Percentiles rank a stretch among this genome's conserved stretches.
phyloP scores from a whole-genome alignment of 2,113 vertebrate species.

The Gallinago paraguaiae region DNA sequence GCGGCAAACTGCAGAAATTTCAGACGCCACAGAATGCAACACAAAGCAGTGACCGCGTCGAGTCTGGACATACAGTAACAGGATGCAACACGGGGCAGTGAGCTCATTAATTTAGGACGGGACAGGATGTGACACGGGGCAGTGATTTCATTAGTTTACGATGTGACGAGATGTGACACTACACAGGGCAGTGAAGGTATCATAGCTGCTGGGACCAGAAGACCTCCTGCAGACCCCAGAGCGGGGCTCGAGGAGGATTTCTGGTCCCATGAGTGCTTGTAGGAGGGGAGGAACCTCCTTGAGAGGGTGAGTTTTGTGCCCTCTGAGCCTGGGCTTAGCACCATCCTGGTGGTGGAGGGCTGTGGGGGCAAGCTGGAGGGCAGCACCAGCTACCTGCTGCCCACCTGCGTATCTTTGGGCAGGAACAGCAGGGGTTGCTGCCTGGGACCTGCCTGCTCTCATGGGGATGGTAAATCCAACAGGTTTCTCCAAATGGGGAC shows the following conservation, averaged over 20 bases:
- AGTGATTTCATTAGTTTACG: slow-evolving; percentile 60
- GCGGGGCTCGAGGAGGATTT: not conserved
- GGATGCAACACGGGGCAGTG: slow-evolving; percentile 76
- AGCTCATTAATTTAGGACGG: slow-evolving; percentile 55
- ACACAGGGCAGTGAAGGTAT: slow-evolving; percentile 76
- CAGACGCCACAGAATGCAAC: slow-evolving; percentile 75
- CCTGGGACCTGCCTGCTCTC: not conserved
- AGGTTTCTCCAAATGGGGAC: not conserved
- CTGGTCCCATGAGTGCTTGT: not conserved
- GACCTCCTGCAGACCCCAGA: not conserved
- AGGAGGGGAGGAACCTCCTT: not conserved
- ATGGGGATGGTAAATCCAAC: not conserved
- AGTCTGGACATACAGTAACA: slow-evolving; percentile 78
- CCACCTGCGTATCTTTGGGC: not conserved
- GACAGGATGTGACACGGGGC: slow-evolving; percentile 72
- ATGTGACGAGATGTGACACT: slow-evolving; percentile 75
- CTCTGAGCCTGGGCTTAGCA: not conserved
- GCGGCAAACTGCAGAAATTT: slow-evolving; percentile 58
- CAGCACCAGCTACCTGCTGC: not conserved
- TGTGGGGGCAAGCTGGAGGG: not conserved
- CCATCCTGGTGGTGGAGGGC: not conserved
- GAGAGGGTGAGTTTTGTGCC: not conserved
- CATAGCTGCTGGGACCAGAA: slow-evolving; percentile 7
- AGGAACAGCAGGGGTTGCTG: not conserved
- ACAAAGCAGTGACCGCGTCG: slow-evolving; percentile 76